Base-by-base conservation (phyloP, 2,113 vertebrate genomes). In the Narcine bancroftii region DNA sequence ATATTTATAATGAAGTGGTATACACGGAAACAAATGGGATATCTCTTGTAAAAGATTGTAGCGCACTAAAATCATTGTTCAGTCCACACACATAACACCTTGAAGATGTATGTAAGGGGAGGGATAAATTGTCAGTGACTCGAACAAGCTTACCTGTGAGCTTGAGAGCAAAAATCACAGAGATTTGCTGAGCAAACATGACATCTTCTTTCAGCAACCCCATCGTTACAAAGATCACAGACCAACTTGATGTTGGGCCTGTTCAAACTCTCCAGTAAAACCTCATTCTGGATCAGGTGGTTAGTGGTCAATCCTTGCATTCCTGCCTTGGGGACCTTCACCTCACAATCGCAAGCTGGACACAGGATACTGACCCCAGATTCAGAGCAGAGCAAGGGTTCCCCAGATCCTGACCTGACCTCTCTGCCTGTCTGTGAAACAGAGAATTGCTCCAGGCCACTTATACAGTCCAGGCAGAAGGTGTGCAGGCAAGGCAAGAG, bases 81-180 rank as follows among this genome's bases (percentile, higher is more conserved):
- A 36, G 4, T n/a, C 6, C 15, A 63, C 19, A 33, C 13, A 63
- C 39, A 65, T 0, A 39, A 66, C 36, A 1, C 17, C 42, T 85
- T 56, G 50, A 53, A 56, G 4, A 15, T 56, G 79, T 26, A 79
- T 53, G 11, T 2, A 53, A 85, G 13, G 13, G 10, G 47, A n/a
- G 26, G 26, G 10, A 36, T 39, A 24, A 36, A 65, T 36, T 24
- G 33, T 24, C 19, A 42, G 24, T 56, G 24, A 19, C 45, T 13
- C 76, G 47, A 45, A 19, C 11, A 53, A 47, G 21, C 94, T 94
- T 94, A 98, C 98, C 98, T 98, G 96, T 98, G 98, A 0, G 98
- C 98, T 95, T 97, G 96, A 94, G 97, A 97, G 96, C 98, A 99
- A 96, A 99, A 99, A 93, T 94, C 96, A 93, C 98, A 99, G 75